Conservation (phyloP, 2,113 vertebrate species). For the Sander lucioperca region DNA sequence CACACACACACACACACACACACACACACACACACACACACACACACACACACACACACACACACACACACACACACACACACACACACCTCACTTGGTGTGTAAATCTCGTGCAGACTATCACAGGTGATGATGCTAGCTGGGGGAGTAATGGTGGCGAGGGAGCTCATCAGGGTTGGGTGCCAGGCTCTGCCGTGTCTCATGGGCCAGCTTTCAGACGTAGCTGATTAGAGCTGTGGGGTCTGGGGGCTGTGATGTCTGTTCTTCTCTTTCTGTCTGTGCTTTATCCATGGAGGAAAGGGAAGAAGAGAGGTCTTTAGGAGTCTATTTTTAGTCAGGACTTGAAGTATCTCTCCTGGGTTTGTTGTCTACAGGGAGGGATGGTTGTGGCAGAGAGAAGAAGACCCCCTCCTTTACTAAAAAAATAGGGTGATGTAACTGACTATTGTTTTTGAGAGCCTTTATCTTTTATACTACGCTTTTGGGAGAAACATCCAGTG, state of each 20-base stretch:
- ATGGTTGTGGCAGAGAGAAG: constrained; percentile 14
- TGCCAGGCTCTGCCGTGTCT: constrained; percentile 38
- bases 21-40: too few species aligned
- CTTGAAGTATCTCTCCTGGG: constrained; percentile 29
- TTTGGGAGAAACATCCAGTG: neutral
- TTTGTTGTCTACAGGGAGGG: constrained; percentile 19
- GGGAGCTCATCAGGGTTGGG: constrained; percentile 63
- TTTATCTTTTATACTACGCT: neutral
- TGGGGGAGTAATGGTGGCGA: constrained; percentile 7
- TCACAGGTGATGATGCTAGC: constrained; percentile 51
- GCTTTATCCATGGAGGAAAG: constrained; percentile 33
- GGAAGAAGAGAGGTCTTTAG: constrained; percentile 8
- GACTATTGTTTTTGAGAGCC: constrained; percentile 11
- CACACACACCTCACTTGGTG: too few species aligned
- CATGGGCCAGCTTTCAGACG: constrained; percentile 45
- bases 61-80: too few species aligned
- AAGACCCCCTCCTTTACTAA: neutral
- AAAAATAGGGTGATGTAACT: constrained; percentile 29
- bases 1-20: constrained; percentile 34
- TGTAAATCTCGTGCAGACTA: constrained; percentile 27
- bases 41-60: too few species aligned
- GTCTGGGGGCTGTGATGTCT: constrained; percentile 33
- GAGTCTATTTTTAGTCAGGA: constrained; percentile 48
- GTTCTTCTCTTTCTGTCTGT: constrained; percentile 17
- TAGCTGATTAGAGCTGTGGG: constrained; percentile 58